phyloP scores from a whole-genome alignment of 2,113 vertebrate genomes.

The Aramus guarauna region DNA sequence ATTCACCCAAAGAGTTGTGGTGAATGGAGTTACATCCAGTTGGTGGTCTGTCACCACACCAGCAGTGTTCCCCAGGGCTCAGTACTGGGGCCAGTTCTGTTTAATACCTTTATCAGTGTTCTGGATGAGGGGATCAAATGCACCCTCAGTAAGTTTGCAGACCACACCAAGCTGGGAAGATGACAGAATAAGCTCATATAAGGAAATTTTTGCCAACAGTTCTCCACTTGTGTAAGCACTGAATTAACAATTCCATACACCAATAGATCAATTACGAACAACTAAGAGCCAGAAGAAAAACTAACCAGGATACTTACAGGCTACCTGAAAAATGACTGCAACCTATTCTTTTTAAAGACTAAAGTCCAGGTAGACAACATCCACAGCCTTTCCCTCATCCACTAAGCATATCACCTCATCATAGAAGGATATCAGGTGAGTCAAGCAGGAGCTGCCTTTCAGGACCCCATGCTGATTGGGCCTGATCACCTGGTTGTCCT shows the following conservation, averaged over 20 bases:
- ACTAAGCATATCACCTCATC: no score
- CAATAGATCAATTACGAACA: background rate
- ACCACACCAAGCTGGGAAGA: background rate
- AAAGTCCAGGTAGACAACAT: no score
- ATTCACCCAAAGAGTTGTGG: no score
- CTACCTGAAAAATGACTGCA: background rate
- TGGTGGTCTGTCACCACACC: no score
- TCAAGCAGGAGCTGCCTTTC: background rate
- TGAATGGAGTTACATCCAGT: no score
- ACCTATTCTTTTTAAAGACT: background rate
- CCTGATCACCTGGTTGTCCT: background rate
- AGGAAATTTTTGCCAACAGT: background rate
- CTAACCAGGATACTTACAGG: background rate
- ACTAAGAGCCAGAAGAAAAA: background rate
- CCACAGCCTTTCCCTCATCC: no score
- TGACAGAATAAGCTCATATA: background rate
- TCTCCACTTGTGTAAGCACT: background rate
- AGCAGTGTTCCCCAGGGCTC: no score
- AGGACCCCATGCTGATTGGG: background rate
- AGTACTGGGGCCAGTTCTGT: no score
- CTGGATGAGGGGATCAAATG: no score
- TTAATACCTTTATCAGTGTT: no score
- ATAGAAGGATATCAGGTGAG: background rate
- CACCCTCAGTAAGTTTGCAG: no score
- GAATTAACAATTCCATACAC: background rate